Base-by-base conservation (phyloP, 2,888 invertebrate genomes). In the Drosophila greeni region DNA sequence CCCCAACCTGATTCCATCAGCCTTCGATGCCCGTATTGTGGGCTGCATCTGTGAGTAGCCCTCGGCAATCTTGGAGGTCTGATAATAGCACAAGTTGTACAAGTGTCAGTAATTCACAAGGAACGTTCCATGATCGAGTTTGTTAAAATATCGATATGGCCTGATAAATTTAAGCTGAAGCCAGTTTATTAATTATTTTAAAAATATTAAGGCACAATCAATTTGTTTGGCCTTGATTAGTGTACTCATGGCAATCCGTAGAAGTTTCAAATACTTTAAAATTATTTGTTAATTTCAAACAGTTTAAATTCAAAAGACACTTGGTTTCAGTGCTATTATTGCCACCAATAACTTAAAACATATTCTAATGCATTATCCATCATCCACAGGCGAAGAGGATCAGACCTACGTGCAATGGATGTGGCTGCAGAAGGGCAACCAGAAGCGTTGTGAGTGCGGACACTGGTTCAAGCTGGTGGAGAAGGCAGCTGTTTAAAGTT, bases 371-470 rank as follows among this genome's bases (percentile, higher is more conserved):
- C 23, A 9, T 9, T 12, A 1, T 20, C 1, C 9, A 3, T 31
- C 16, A 24, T 87, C 11, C 33, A 9, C 87, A 92, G 92, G 92
- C 89, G 97, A 98, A 89, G 97, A 97, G 89, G 98, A 98, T 87
- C 92, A 96, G 53, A 93, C 95, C 58, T 91, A 92, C 70, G 93
- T 99, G 76, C 95, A 94, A 87, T 99, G 97, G 96, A 96, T 98
- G 94, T 97, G 97, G 95, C 90, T 99, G 84, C 94, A 97, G 88
- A 92, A 94, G 90, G 98, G 95, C 37, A 92, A 93, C 80, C 94
- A 96, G 67, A 95, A 95, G 87, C 93, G 98, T 82, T 99, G 98
- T 87, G 95, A 95, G 87, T 99, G 99, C 89, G 99, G 99, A 60
- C 94, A 97, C 88, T 98, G 97, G 97, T 98, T 97, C 91, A 96